Conservation (phyloP, 1,140 invertebrate species). For the Bombus waltoni region DNA sequence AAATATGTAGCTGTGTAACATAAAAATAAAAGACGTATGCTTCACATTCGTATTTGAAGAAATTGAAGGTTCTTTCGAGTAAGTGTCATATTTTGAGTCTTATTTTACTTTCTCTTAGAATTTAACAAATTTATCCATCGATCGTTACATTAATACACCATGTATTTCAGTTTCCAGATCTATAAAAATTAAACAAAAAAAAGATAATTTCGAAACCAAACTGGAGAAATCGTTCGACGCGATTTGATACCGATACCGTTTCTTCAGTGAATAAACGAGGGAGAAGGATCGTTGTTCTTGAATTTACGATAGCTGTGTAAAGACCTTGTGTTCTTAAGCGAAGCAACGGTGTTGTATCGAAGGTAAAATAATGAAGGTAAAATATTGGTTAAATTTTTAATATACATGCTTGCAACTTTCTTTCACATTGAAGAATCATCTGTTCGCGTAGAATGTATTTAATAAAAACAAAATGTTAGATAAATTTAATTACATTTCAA, state of each 20-base stretch:
- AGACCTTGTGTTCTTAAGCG: constrained; percentile 14
- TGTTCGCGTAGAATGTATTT: background rate
- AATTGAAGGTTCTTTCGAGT: constrained; percentile 51
- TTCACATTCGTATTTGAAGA: constrained; percentile 23
- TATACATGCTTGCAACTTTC: background rate
- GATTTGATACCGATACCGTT: constrained; percentile 60
- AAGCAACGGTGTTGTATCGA: constrained; percentile 70
- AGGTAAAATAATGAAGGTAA: constrained; percentile 81
- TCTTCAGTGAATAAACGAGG: constrained; percentile 24
- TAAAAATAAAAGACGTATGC: constrained; percentile 60
- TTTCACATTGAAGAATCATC: background rate
- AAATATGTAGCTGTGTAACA: constrained; percentile 10
- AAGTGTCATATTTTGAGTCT: constrained; percentile 42
- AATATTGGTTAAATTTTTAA: constrained; percentile 50
- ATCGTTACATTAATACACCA: background rate
- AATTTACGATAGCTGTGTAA: constrained; percentile 1
- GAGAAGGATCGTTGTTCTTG: constrained; percentile 11
- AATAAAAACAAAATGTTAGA: background rate
- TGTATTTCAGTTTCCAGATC: constrained; percentile 25
- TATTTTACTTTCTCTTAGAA: background rate
- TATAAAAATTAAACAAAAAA: constrained; percentile 35
- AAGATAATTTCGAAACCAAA: constrained; percentile 38
- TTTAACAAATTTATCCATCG: background rate
- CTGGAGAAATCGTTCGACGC: constrained; percentile 56
- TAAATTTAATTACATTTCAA: background rate